phyloP scores from a whole-genome alignment of 2,113 vertebrate genomes.

The Pipra filicauda region DNA sequence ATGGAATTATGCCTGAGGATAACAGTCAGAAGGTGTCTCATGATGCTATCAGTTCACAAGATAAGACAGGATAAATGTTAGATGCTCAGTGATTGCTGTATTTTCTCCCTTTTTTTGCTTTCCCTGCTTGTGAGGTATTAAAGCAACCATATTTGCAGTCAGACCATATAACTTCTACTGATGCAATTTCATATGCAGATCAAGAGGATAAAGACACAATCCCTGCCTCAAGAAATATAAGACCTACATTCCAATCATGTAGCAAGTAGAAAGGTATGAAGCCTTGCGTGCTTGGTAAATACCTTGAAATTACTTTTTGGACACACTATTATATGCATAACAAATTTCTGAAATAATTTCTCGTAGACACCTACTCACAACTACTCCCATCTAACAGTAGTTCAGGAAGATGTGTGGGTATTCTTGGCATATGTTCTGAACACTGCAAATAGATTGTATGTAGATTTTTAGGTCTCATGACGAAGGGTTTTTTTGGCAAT shows the following conservation, averaged over 20 bases:
- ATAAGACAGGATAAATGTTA: background rate
- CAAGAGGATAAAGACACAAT: constrained; percentile 9
- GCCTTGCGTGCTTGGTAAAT: background rate
- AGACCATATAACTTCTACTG: background rate
- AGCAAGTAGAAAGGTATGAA: background rate
- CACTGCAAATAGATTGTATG: background rate
- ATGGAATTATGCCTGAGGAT: constrained; percentile 52
- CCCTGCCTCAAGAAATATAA: background rate
- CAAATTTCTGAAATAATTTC: background rate
- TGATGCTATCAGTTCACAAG: background rate
- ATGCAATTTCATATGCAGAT: background rate
- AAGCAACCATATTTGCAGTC: background rate
- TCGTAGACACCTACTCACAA: background rate
- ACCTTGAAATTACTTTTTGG: constrained; percentile 17
- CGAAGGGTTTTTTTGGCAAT: background rate
- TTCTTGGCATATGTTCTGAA: background rate
- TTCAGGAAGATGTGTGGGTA: background rate
- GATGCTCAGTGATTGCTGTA: background rate
- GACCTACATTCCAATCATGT: background rate
- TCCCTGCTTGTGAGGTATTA: background rate
- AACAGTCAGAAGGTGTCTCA: background rate
- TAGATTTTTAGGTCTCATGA: background rate
- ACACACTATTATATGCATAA: background rate
- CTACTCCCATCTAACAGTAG: background rate
- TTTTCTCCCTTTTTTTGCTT: background rate